Percentiles rank a stretch among this genome's conserved stretches.
Conservation (phyloP, 1,140 invertebrate genomes). For the Oreohelix idahoensis region DNA sequence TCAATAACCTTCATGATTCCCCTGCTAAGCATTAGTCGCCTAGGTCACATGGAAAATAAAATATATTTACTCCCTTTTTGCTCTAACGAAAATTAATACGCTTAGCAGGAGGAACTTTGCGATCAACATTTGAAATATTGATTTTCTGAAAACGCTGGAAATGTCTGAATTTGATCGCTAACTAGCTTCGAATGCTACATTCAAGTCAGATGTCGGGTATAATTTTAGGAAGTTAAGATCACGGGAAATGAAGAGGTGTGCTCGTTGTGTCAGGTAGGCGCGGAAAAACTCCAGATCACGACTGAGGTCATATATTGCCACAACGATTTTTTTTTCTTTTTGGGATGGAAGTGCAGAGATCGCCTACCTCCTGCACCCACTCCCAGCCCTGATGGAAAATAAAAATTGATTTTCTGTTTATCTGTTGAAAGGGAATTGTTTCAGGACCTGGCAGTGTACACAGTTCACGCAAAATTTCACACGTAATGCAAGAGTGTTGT, state of each 20-base stretch:
- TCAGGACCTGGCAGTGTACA: too few species aligned
- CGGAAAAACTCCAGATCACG: not conserved
- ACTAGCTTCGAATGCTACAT: not conserved
- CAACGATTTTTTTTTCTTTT: too few species aligned
- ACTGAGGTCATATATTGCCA: not conserved
- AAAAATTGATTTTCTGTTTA: constrained; percentile 4
- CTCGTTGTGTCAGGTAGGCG: not conserved
- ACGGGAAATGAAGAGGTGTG: not conserved
- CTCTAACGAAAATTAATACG: not conserved
- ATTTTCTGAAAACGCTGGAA: not conserved
- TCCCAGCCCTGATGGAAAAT: not conserved
- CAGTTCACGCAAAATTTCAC: too few species aligned
- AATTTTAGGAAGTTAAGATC: not conserved
- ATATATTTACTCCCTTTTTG: not conserved
- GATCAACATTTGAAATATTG: constrained; percentile 13
- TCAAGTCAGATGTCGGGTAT: not conserved
- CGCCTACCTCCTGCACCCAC: not conserved
- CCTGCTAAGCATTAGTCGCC: not conserved
- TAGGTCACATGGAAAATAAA: not conserved
- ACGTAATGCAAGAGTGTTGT: too few species aligned
- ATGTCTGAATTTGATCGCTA: constrained; percentile 9
- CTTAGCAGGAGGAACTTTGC: not conserved
- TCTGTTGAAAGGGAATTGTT: too few species aligned
- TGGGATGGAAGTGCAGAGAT: not conserved
- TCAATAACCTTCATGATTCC: not conserved